These are phyloP conservation scores for Sinocyclocheilus anophthalmus DNA, from an alignment of 2,113 vertebrate genomes.

Conservation along the genomic window DNA sequence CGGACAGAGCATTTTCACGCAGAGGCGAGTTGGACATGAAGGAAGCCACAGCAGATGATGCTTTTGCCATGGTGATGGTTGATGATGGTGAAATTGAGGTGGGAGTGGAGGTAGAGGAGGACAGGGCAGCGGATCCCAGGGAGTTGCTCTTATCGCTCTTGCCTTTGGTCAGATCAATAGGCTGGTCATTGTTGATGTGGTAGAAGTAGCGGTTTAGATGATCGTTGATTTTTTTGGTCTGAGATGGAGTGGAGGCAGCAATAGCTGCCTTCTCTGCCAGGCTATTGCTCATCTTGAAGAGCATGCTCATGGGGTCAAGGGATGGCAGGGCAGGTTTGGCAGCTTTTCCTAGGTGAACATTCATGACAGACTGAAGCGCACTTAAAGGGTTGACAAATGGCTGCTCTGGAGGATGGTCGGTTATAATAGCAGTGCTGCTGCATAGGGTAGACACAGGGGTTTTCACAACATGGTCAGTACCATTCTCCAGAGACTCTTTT, in stretches of 20 bases:
- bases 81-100: constrained; percentile 91
- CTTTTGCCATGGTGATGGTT: constrained; percentile 90
- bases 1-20: constrained; percentile 97
- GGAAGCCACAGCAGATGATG: constrained; percentile 90
- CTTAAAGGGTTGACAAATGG: constrained; percentile 97
- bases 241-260: constrained; percentile 86
- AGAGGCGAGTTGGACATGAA: constrained; percentile 96
- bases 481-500: constrained; percentile 84
- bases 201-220: constrained; percentile 97
- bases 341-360: constrained; percentile 96
- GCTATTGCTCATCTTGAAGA: constrained; percentile 99
- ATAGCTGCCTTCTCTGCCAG: constrained; percentile 95
- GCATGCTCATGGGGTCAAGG: constrained; percentile 98
- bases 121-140: constrained; percentile 87
- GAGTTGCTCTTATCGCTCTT: constrained; percentile 90
- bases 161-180: constrained; percentile 98
- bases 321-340: constrained; percentile 94
- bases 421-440: constrained; percentile 95
- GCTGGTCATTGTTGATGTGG: constrained; percentile 94
- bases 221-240: constrained; percentile 88
- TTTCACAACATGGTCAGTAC: constrained; percentile 80
- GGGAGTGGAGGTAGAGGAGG: constrained; percentile 87
- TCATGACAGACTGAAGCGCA: constrained; percentile 98
- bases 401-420: constrained; percentile 95
- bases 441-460: constrained; percentile 79